phyloP scores from a whole-genome alignment of 2,113 vertebrate species.

The Stomatorhinus ivindoensis region DNA sequence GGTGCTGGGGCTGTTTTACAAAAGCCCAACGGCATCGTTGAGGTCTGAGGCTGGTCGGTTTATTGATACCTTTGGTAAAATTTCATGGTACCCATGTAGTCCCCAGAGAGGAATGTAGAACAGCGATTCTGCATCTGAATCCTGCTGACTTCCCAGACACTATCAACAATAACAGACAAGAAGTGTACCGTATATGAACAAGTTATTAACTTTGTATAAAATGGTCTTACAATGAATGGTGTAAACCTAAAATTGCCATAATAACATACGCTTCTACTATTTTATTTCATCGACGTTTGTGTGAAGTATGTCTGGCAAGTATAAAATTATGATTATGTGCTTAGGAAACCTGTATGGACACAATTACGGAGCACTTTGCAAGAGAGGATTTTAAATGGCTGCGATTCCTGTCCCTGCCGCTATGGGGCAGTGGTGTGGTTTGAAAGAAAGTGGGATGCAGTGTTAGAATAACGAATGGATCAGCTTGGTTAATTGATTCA shows the following conservation, averaged over 20 bases:
- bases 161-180: not conserved
- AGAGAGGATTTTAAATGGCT: not conserved
- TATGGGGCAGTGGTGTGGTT: slow-evolving; percentile 12
- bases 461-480: not conserved
- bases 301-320: not conserved
- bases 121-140: not conserved
- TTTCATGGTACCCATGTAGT: not conserved
- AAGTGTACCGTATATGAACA: not conserved
- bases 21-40: not conserved
- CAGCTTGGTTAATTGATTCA: not conserved
- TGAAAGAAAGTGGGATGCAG: not conserved
- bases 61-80: not conserved
- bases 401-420: not conserved
- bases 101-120: not conserved
- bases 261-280: not conserved
- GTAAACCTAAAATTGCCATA: not conserved
- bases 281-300: not conserved
- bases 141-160: not conserved
- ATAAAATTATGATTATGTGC: not conserved
- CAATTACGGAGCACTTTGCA: not conserved
- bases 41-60: not conserved
- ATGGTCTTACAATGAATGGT: not conserved
- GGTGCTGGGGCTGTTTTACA: not conserved
- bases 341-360: too few species aligned
- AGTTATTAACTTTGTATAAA: not conserved